Evolutionary conservation across 2,888 invertebrate species (phyloP), one percentile per base, ranked within the genome.

Genomic region (Rhagonycha fulva): DNA sequence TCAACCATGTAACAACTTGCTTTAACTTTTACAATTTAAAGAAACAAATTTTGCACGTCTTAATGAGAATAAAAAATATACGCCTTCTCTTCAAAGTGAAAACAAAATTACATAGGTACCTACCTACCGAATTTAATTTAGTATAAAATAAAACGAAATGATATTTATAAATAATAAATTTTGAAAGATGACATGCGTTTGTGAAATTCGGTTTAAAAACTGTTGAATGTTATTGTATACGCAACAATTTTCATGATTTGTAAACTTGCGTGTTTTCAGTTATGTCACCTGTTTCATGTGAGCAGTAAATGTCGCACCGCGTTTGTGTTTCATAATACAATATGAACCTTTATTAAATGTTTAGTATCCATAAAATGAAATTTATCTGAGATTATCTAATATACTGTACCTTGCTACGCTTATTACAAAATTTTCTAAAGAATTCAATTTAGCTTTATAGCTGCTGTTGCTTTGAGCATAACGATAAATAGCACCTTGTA

Each of bases 331-430:
- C 74, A 70, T 75, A 72, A 74, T 77, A 72, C 71, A 77, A 75
- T 75, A 77, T 75, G 75, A 76, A 69, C 74, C 75, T 77, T 77
- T 77, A 77, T 77, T 77, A 77, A 77, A 77, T 77, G 77, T 77
- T 77, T 77, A 77, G 77, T 77, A 77, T 72, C 77, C 77, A 77
- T 77, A 77, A 77, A 77, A 74, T 69, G 74, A 77, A 77, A 77
- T 77, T 77, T 77, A 77, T 77, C 69, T 68, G 72, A 72, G 74
- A 75, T 62, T 77, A 77, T 67, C 74, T 74, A 72, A 77, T 77
- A 77, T 70, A 77, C 70, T 62, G 63, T 72, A 71, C 74, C 71
- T 71, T 75, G 62, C 63, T 77, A 77, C 77, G 74, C 74, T 77
- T 72, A 74, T 77, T 74, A 72, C 74, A 72, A 71, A 77, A 68